Conservation (phyloP, 2,113 vertebrate genomes). For the Xiphophorus couchianus region DNA sequence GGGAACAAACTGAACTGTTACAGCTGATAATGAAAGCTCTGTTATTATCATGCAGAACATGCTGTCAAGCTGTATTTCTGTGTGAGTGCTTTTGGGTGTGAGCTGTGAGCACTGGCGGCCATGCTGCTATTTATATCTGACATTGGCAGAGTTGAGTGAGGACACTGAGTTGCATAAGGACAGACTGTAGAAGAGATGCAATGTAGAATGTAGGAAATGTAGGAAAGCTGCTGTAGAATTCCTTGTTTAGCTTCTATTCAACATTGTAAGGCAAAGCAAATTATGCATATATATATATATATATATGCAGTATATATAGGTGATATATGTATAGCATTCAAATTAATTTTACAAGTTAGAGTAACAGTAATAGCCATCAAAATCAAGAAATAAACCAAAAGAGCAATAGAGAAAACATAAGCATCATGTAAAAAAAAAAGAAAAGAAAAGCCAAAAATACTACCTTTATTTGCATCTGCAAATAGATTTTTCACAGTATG, state of each 20-base stretch:
- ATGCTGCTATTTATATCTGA: slow-evolving; percentile 66
- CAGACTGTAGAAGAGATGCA: slow-evolving; percentile 27
- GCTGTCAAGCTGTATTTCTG: slow-evolving; percentile 13
- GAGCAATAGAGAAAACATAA: too few species aligned
- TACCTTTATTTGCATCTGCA: too few species aligned
- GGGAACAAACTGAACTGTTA: not conserved
- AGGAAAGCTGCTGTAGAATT: slow-evolving; percentile 3
- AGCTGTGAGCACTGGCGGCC: slow-evolving; percentile 47
- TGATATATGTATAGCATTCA: too few species aligned
- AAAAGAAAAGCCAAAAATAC: too few species aligned
- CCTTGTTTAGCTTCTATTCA: not conserved
- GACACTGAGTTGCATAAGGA: slow-evolving; percentile 68
- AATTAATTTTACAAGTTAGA: too few species aligned
- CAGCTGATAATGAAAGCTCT: slow-evolving; percentile 11
- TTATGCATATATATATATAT: too few species aligned
- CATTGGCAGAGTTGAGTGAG: slow-evolving; percentile 68
- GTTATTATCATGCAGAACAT: slow-evolving; percentile 28
- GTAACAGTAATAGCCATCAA: too few species aligned
- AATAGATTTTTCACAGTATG: too few species aligned
- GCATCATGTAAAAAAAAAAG: too few species aligned
- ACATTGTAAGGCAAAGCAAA: not conserved
- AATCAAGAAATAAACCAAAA: too few species aligned
- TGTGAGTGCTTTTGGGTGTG: slow-evolving; percentile 15
- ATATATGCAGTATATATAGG: too few species aligned
- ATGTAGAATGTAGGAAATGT: not conserved